Percentiles rank a stretch among this genome's conserved stretches.
Conservation (phyloP, 2,113 vertebrate species). For the Galeopterus variegatus region DNA sequence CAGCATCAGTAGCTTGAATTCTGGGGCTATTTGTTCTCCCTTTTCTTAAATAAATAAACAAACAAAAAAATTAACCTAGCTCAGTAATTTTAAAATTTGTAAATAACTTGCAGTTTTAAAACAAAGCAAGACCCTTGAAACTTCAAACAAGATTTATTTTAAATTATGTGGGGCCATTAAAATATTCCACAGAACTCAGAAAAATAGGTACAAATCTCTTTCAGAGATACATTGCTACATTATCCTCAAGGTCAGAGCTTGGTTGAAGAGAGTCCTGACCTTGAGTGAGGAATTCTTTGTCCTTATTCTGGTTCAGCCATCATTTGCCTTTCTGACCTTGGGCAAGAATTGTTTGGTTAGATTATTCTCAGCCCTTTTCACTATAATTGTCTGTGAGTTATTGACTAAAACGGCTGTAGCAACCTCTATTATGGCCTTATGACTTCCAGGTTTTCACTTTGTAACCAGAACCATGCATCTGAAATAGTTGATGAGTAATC, state of each 20-base stretch:
- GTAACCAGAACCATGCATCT: neutral
- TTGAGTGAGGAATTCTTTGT: neutral
- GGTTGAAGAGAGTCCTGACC: neutral
- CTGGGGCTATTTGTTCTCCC: constrained; percentile 43
- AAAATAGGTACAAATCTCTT: neutral
- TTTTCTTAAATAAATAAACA: constrained; percentile 63
- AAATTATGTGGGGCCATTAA: constrained; percentile 7
- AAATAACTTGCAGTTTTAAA: constrained; percentile 66
- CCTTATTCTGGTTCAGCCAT: neutral
- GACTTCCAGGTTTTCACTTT: neutral
- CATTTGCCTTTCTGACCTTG: neutral
- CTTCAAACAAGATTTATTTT: constrained; percentile 21
- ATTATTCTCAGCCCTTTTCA: neutral
- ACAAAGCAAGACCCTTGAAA: constrained; percentile 27
- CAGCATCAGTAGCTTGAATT: neutral
- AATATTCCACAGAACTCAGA: neutral
- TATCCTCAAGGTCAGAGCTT: neutral
- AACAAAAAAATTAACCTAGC: neutral
- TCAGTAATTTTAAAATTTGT: constrained; percentile 13
- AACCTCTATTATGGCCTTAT: neutral
- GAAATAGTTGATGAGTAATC: neutral
- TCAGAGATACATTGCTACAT: neutral
- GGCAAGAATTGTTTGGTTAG: neutral
- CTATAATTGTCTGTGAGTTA: neutral
- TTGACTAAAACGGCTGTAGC: neutral